Conservation (phyloP, 1,140 invertebrate genomes). For the Macrosteles quadrilineatus region DNA sequence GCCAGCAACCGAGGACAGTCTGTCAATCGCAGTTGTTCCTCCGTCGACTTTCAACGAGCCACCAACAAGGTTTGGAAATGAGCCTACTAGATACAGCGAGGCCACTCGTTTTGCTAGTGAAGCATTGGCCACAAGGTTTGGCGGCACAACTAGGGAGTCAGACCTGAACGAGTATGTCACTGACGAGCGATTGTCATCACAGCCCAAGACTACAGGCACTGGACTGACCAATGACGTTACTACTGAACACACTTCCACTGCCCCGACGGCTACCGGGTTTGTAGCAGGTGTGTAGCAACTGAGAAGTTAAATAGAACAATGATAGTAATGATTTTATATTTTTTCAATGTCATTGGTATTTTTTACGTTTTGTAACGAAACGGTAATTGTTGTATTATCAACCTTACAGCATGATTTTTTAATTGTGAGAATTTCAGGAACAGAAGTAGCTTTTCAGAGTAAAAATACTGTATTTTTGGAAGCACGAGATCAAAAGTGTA, state of each 20-base stretch:
- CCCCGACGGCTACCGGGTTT: neutral
- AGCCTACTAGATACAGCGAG: neutral
- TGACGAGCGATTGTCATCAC: neutral
- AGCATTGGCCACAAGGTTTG: neutral
- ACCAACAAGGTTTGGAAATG: neutral
- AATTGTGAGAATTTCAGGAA: no score
- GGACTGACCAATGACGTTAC: constrained; percentile 4
- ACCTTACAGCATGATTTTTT: no score
- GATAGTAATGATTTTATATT: no score
- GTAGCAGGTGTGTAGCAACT: constrained; percentile 5
- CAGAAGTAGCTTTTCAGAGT: no score
- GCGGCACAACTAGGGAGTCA: constrained; percentile 31
- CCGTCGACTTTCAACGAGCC: neutral
- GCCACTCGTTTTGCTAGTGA: neutral
- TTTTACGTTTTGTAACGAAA: no score
- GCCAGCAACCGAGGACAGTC: constrained; percentile 13
- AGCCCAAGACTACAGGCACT: neutral
- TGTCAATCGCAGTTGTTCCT: constrained; percentile 11
- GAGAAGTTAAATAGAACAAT: neutral
- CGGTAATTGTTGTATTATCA: no score
- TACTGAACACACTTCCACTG: constrained; percentile 6
- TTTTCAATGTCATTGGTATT: no score
- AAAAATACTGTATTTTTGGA: no score
- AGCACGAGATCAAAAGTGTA: no score
- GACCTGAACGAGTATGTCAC: constrained; percentile 37